Conservation (phyloP, 2,888 invertebrate genomes). For the Caenorhabditis parvicauda region DNA sequence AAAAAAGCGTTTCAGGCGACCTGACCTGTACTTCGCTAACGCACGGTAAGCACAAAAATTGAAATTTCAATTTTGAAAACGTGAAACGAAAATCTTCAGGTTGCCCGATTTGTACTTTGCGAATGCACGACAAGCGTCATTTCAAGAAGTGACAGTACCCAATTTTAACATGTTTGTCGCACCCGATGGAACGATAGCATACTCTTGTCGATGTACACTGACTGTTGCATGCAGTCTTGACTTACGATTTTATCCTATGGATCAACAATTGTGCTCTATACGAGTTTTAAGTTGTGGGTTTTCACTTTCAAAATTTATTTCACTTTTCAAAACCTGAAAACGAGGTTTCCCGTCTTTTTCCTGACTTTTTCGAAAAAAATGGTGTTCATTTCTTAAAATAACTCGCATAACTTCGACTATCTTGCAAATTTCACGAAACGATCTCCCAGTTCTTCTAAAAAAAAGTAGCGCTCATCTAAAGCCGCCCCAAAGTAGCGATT, state of each 20-base stretch:
- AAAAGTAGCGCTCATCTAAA: neutral
- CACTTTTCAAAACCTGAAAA: no score
- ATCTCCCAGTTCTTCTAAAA: no score
- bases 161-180: conserved; percentile 58
- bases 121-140: conserved; percentile 44
- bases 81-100: conserved; percentile 28
- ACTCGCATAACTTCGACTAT: neutral
- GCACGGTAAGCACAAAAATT: conserved; percentile 32
- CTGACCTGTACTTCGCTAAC: conserved; percentile 58
- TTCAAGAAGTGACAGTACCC: conserved; percentile 53
- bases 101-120: conserved; percentile 59
- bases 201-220: conserved; percentile 45
- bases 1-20: conserved; percentile 52
- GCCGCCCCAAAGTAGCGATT: neutral
- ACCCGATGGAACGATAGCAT: conserved; percentile 52
- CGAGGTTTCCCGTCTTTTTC: neutral
- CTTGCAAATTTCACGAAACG: neutral
- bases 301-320: no score
- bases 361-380: neutral
- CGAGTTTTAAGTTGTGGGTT: conserved; percentile 51
- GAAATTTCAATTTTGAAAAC: neutral
- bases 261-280: conserved; percentile 53
- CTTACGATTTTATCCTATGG: conserved; percentile 56
- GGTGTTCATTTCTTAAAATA: neutral
- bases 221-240: conserved; percentile 50